These are phyloP conservation scores for Aeoliscus strigatus DNA, from an alignment of 2,797 vertebrate genomes.

Conservation along the genomic window DNA sequence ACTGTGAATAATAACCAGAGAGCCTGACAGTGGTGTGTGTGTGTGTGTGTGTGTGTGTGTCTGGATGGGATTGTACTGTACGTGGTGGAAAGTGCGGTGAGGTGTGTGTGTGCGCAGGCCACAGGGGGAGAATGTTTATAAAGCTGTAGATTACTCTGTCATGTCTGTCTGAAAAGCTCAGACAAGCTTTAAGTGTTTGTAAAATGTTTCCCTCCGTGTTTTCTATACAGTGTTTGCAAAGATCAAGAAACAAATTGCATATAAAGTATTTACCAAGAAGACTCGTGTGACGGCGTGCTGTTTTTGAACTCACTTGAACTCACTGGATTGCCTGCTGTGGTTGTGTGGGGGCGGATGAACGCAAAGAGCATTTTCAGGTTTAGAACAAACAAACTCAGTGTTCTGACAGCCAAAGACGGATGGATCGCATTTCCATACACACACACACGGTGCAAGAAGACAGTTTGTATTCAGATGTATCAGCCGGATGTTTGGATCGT, in stretches of 20 bases:
- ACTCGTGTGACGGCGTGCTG: slow-evolving; percentile 38
- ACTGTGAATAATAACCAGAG: slow-evolving; percentile 73
- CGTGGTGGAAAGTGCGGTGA: slow-evolving; percentile 19
- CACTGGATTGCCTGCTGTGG: slow-evolving; percentile 34
- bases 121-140: slow-evolving; percentile 56
- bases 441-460: too few species aligned
- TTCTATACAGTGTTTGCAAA: slow-evolving; percentile 82
- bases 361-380: slow-evolving; percentile 47
- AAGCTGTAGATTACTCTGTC: slow-evolving; percentile 71
- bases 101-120: slow-evolving; percentile 33
- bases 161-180: slow-evolving; percentile 71
- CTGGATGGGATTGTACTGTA: slow-evolving; percentile 21
- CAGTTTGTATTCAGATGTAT: too few species aligned
- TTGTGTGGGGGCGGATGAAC: slow-evolving; percentile 43
- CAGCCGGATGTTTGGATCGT: too few species aligned
- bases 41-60: slow-evolving; percentile 23
- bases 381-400: slow-evolving; percentile 33
- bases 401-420: slow-evolving; percentile 41
- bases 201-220: slow-evolving; percentile 73
- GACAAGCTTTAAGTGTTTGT: slow-evolving; percentile 75
- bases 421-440: too few species aligned
- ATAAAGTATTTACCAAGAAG: slow-evolving; percentile 75
- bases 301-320: slow-evolving; percentile 11
- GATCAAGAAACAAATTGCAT: slow-evolving; percentile 77
- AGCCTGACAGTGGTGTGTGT: slow-evolving; percentile 43